phyloP scores from a whole-genome alignment of 2,113 vertebrate genomes.

The Brienomyrus longianalis region DNA sequence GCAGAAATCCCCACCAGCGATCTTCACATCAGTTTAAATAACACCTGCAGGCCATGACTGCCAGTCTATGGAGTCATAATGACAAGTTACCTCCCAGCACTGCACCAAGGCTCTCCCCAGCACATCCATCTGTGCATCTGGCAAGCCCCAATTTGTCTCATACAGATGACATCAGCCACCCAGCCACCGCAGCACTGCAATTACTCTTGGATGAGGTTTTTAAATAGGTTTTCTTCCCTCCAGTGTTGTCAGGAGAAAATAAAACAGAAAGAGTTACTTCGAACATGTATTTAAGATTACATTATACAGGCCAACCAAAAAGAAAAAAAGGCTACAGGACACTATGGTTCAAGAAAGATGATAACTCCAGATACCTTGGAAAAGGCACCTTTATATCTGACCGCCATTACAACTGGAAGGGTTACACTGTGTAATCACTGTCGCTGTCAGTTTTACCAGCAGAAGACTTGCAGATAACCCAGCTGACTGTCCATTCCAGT shows the following conservation, averaged over 20 bases:
- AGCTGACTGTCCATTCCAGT: background rate
- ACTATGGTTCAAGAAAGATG: background rate
- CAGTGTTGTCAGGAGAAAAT: background rate
- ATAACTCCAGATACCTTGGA: background rate
- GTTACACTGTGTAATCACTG: background rate
- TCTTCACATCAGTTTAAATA: background rate
- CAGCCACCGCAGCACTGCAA: background rate
- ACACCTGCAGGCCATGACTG: background rate
- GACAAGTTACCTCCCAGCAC: background rate
- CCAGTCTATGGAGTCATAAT: background rate
- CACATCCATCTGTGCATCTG: conserved; percentile 18
- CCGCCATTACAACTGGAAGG: background rate
- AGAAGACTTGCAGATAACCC: background rate
- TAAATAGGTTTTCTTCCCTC: conserved; percentile 4
- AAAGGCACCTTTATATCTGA: background rate
- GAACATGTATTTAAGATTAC: background rate
- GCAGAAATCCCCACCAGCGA: background rate
- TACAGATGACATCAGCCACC: conserved; percentile 11
- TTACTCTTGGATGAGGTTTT: conserved; percentile 13
- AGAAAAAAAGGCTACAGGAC: background rate
- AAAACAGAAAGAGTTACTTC: background rate
- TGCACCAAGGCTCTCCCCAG: background rate
- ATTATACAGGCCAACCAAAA: background rate
- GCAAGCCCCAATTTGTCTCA: conserved; percentile 1
- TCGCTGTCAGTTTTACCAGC: background rate